Percentiles rank a stretch among this genome's conserved stretches.
These are phyloP conservation scores for Boleophthalmus pectinirostris DNA, from an alignment of 2,113 vertebrate species.

Conservation along the genomic window DNA sequence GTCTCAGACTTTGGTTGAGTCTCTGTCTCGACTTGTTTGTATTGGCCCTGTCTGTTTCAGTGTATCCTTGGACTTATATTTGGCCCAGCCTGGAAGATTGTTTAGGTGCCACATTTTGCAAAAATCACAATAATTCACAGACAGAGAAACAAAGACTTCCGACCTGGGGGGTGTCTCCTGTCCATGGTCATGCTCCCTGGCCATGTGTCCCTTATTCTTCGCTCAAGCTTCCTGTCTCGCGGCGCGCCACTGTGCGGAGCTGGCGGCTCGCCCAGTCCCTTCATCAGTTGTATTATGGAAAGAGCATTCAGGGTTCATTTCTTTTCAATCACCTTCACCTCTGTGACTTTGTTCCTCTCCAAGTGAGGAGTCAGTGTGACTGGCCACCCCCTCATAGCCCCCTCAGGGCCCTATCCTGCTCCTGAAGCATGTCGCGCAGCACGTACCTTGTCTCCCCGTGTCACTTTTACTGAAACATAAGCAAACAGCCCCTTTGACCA, in stretches of 20 bases:
- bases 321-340: constrained; percentile 44
- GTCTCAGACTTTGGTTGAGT: no score
- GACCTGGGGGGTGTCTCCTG: constrained; percentile 51
- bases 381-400: constrained; percentile 56
- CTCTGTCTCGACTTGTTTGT: neutral
- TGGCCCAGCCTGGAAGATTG: neutral
- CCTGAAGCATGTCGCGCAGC: constrained; percentile 73
- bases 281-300: constrained; percentile 4
- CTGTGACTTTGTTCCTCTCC: constrained; percentile 33
- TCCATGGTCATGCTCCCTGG: constrained; percentile 58
- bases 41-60: neutral
- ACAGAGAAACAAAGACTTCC: constrained; percentile 71
- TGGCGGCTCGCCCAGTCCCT: constrained; percentile 68
- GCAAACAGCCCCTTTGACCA: constrained; percentile 76
- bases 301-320: constrained; percentile 34
- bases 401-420: constrained; percentile 42
- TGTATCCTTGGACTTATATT: neutral
- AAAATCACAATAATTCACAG: neutral
- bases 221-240: constrained; percentile 79
- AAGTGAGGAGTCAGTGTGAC: constrained; percentile 75
- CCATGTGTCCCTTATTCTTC: constrained; percentile 69
- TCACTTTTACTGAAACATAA: constrained; percentile 72
- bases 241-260: constrained; percentile 74
- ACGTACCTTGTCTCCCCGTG: constrained; percentile 75
- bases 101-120: neutral